A percentile compares a stretch with the other conserved stretches of the same genome.
Evolutionary conservation across 2,113 vertebrate genomes (phyloP).

Genomic region (Gallinago media): DNA sequence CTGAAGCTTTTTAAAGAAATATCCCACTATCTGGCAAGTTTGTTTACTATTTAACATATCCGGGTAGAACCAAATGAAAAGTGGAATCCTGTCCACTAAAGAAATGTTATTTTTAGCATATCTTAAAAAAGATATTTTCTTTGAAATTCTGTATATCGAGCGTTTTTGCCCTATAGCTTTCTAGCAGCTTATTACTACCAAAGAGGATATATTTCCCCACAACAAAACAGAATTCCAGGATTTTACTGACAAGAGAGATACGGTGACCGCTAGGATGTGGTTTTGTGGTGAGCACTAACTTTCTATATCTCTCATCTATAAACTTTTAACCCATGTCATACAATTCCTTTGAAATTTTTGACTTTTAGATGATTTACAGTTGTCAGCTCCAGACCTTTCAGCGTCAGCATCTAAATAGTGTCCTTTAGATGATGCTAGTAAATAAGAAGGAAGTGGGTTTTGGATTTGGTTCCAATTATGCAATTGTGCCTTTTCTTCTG

Average conservation of each 20-base stretch:
- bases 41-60: background rate
- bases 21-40: background rate
- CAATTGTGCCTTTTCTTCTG: conserved; percentile 78
- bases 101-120: conserved; percentile 4
- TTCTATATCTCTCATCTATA: conserved; percentile 72
- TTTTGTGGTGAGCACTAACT: conserved; percentile 53
- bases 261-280: conserved; percentile 52
- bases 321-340: conserved; percentile 77
- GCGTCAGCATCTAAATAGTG: conserved; percentile 73
- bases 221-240: conserved; percentile 35
- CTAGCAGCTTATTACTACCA: conserved; percentile 25
- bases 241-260: background rate
- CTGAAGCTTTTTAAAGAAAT: background rate
- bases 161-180: conserved; percentile 26
- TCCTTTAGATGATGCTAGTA: conserved; percentile 82
- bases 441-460: conserved; percentile 84
- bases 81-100: conserved; percentile 21
- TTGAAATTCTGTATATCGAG: background rate
- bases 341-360: conserved; percentile 71
- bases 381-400: conserved; percentile 71
- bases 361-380: conserved; percentile 70
- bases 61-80: background rate
- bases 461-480: conserved; percentile 83
- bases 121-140: conserved; percentile 4
- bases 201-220: conserved; percentile 4